Evolutionary conservation across 2,888 invertebrate genomes (phyloP).

Genomic region (Dichetophora obliterata): DNA sequence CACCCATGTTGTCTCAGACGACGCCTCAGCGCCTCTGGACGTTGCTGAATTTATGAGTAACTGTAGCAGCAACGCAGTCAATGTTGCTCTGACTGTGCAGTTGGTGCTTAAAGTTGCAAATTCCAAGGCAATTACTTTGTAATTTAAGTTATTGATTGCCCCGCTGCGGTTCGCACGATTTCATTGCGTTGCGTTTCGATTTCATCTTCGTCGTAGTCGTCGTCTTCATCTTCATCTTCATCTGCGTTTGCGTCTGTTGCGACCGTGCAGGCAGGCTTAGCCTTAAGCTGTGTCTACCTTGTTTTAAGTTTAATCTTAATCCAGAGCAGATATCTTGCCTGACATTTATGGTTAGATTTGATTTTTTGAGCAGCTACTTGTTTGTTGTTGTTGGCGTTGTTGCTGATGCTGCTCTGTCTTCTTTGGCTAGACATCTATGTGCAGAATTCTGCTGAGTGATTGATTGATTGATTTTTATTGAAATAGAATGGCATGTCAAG

Average conservation of each 20-base stretch:
- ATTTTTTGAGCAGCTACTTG: constrained; percentile 50
- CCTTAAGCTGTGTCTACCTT: constrained; percentile 20
- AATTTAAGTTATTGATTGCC: constrained; percentile 69
- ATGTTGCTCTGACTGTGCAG: constrained; percentile 36
- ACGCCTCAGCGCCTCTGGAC: constrained; percentile 22
- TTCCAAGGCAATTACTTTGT: constrained; percentile 67
- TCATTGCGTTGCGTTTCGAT: constrained; percentile 47
- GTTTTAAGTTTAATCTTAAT: constrained; percentile 47
- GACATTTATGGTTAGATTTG: constrained; percentile 63
- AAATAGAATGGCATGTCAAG: constrained; percentile 27
- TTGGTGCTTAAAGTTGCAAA: constrained; percentile 53
- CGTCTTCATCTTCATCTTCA: constrained; percentile 2
- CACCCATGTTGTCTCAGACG: constrained; percentile 7
- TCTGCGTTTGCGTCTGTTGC: not conserved
- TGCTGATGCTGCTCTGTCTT: constrained; percentile 32
- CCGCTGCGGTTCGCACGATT: constrained; percentile 54
- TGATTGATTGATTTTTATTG: constrained; percentile 33
- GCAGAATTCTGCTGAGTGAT: constrained; percentile 34
- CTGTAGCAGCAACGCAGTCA: constrained; percentile 40
- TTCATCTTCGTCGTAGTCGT: constrained; percentile 38
- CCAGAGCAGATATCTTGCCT: constrained; percentile 51
- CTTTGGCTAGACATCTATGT: constrained; percentile 13
- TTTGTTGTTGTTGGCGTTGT: constrained; percentile 3
- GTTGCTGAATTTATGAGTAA: constrained; percentile 38
- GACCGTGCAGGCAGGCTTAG: not conserved